Conservation (phyloP, 2,888 invertebrate genomes). For the Xestia rhomboidea region DNA sequence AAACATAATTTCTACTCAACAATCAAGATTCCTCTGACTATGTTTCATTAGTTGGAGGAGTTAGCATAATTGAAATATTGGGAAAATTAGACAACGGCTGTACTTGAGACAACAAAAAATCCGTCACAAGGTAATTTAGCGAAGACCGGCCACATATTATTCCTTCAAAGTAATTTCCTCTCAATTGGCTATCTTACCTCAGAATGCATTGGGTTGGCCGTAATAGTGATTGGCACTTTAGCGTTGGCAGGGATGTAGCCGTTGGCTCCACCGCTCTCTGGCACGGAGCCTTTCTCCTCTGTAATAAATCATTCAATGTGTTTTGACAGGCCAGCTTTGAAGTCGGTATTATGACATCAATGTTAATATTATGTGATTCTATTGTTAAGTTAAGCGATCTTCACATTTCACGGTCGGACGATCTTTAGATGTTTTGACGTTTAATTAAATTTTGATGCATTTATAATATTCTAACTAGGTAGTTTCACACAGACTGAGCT, state of each 20-base stretch:
- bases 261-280: constrained; percentile 83
- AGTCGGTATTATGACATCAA: constrained; percentile 52
- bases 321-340: constrained; percentile 60
- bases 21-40: neutral
- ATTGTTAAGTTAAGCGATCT: constrained; percentile 45
- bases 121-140: neutral
- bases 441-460: constrained; percentile 38
- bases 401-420: constrained; percentile 33
- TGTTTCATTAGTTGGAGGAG: neutral
- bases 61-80: neutral
- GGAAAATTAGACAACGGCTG: neutral
- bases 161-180: constrained; percentile 22
- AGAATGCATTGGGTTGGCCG: constrained; percentile 94
- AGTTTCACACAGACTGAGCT: neutral
- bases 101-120: neutral
- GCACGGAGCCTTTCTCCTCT: constrained; percentile 86
- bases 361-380: constrained; percentile 45
- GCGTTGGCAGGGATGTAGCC: constrained; percentile 86
- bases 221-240: constrained; percentile 92
- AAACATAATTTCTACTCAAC: neutral
- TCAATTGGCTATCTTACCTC: constrained; percentile 88
- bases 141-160: neutral
- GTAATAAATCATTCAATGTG: constrained; percentile 70
- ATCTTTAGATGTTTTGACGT: constrained; percentile 38
- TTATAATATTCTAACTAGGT: neutral